Evolutionary conservation across 2,888 invertebrate genomes (phyloP).

Genomic region (Halictus ligatus): DNA sequence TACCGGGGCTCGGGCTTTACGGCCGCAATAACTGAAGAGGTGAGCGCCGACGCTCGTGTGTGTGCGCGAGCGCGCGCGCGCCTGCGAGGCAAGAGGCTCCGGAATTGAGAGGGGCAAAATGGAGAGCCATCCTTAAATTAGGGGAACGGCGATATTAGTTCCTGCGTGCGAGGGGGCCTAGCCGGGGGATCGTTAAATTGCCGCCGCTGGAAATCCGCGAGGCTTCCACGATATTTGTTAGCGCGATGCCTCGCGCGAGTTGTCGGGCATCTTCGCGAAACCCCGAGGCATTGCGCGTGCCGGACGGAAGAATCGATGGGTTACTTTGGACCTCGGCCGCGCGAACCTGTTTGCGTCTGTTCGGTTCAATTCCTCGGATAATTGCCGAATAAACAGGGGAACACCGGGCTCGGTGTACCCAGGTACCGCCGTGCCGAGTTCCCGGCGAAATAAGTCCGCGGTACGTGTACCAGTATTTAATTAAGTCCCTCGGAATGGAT

Average conservation of each 20-base stretch:
- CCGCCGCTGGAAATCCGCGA: constrained; percentile 7
- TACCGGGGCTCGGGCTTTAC: constrained; percentile 59
- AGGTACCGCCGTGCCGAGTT: background rate
- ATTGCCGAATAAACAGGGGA: constrained; percentile 6
- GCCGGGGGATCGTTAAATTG: constrained; percentile 44
- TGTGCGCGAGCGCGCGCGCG: background rate
- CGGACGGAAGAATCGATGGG: background rate
- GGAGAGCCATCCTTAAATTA: constrained; percentile 69
- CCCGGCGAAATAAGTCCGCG: constrained; percentile 9
- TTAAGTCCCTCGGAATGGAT: background rate
- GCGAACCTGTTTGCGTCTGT: background rate
- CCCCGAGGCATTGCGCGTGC: background rate
- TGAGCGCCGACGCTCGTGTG: constrained; percentile 18
- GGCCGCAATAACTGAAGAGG: constrained; percentile 72
- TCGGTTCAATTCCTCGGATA: constrained; percentile 2
- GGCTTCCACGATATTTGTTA: background rate
- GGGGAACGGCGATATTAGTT: constrained; percentile 56
- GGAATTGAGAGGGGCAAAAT: constrained; percentile 71
- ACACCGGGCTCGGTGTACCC: background rate
- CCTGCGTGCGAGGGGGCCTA: constrained; percentile 42
- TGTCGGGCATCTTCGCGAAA: background rate
- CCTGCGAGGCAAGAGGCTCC: constrained; percentile 27
- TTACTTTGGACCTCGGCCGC: background rate
- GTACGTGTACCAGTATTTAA: constrained; percentile 9
- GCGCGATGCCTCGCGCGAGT: constrained; percentile 10